Conservation (phyloP, 2,113 vertebrate genomes). For the Bettongia penicillata region DNA sequence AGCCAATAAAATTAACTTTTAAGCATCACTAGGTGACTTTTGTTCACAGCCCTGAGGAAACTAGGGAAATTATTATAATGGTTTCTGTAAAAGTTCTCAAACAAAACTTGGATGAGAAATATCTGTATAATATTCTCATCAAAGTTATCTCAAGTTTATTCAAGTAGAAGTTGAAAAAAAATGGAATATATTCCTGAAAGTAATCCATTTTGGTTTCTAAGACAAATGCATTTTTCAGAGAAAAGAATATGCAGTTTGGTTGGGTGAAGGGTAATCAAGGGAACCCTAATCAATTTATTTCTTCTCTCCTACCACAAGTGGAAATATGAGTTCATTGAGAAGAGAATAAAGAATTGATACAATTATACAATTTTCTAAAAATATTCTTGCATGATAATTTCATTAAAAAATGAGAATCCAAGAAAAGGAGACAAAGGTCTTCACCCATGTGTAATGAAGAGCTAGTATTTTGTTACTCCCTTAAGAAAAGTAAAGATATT, state of each 20-base stretch:
- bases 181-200: background rate
- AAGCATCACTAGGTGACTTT: background rate
- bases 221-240: background rate
- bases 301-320: background rate
- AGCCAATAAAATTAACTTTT: background rate
- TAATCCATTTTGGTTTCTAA: background rate
- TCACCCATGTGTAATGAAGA: background rate
- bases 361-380: background rate
- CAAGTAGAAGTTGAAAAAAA: background rate
- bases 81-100: conserved; percentile 10
- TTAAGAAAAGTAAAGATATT: background rate
- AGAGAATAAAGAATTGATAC: background rate
- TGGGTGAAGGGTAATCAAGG: background rate
- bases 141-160: background rate
- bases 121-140: background rate
- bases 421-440: background rate
- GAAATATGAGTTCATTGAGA: background rate
- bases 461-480: background rate
- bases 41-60: background rate
- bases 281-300: background rate
- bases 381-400: background rate
- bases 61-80: background rate
- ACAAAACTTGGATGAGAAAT: conserved; percentile 11
- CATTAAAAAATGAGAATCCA: background rate
- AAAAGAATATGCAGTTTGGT: background rate